Evolutionary conservation across 1,140 invertebrate species (phyloP), one percentile per base, ranked within the genome.

Genomic region (Leptinotarsa defecta): DNA sequence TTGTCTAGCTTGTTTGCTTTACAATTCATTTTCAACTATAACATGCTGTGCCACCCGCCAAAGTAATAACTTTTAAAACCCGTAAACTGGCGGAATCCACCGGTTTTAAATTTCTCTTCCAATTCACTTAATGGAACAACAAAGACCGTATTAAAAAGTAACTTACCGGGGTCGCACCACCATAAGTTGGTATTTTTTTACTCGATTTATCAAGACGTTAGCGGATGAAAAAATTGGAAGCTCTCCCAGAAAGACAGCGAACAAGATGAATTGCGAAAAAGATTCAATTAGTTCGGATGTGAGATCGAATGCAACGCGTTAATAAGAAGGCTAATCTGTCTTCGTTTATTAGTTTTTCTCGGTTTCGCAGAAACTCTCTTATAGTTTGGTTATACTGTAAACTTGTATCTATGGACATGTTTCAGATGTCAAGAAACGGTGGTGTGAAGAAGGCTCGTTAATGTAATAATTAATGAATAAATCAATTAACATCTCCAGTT

Each of bases 291-390:
- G 76, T 52, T 72, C 34, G 74, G 65, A 67, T 64, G 70, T 67
- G 69, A 72, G 69, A 52, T 61, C 48, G 73, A 76, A 73, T 73
- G 71, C 52, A 68, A 76, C 63, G 48, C 65, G 61, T 67, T 64
- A 65, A 76, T 77, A 74, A 71, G 27, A 77, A 64, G 48, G 68
- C 65, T 57, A 61, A 77, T 77, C 76, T 62, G 76, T 77, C 76
- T 77, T 77, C 76, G 73, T 77, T 79, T 76, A 76, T 77, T 77
- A 77, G 62, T 74, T 57, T 57, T 57, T 57, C 52, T 57, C 52
- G 52, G 17, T 17, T 15, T 57, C n/a, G 52, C 52, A 4, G 52
- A 57, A 57, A 19, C 3, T n/a, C 52, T 57, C 52, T 57, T n/a
- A n/a, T 57, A 57, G 52, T 57, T 57, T 19, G 15, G 52, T n/a